phyloP scores from a whole-genome alignment of 2,797 vertebrate species.

The Buphagus erythrorhynchus region DNA sequence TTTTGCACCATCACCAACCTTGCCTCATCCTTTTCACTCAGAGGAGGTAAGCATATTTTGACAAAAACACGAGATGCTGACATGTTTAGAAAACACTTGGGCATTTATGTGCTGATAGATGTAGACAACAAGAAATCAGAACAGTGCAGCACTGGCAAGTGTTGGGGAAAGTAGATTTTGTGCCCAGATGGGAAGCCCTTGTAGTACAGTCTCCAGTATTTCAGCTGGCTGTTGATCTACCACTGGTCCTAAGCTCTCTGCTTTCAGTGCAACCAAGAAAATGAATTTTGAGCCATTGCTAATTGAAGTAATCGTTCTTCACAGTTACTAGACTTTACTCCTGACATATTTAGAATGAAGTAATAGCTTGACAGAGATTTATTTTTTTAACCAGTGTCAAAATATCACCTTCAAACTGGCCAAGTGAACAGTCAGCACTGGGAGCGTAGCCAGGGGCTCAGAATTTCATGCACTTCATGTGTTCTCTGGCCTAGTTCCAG shows the following conservation, averaged over 20 bases:
- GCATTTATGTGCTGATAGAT: neutral
- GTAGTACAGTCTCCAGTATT: neutral
- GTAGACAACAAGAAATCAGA: neutral
- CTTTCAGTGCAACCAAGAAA: neutral
- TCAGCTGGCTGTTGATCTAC: neutral
- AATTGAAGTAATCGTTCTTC: neutral
- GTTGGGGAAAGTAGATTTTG: neutral
- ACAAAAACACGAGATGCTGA: neutral
- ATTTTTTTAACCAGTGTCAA: neutral
- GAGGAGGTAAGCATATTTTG: constrained; percentile 85
- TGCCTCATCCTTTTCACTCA: constrained; percentile 88
- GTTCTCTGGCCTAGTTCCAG: neutral
- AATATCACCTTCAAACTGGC: neutral
- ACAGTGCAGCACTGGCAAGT: neutral
- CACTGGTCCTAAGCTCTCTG: neutral
- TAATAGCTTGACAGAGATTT: neutral
- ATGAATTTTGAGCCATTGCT: neutral
- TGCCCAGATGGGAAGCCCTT: neutral
- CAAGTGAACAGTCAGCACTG: neutral
- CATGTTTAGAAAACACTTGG: neutral
- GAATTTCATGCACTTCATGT: neutral
- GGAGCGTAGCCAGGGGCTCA: neutral
- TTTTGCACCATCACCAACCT: constrained; percentile 92
- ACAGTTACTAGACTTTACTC: neutral
- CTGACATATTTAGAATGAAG: neutral